These are phyloP conservation scores for Crotalus viridis DNA, from an alignment of 2,113 vertebrate genomes.

Conservation along the genomic window DNA sequence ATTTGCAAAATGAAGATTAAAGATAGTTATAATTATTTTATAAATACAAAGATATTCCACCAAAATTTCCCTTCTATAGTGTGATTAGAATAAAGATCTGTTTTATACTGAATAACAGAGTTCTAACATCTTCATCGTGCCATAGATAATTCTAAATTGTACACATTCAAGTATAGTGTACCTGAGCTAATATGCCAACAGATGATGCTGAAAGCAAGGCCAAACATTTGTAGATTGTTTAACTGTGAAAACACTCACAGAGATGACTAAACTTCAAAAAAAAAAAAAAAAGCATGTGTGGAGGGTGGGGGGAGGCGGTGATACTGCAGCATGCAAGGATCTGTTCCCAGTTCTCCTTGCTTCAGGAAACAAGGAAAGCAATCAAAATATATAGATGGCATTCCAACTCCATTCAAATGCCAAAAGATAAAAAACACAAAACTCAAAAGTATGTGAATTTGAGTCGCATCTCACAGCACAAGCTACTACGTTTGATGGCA, in stretches of 20 bases:
- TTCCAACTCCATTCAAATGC: slow-evolving; percentile 30
- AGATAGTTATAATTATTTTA: background rate
- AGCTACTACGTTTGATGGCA: slow-evolving; percentile 2
- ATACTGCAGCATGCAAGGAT: background rate
- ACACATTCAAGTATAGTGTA: background rate
- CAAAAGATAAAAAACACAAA: slow-evolving; percentile 5
- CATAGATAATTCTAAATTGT: background rate
- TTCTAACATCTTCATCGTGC: background rate
- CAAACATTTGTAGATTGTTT: background rate
- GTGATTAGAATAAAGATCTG: background rate
- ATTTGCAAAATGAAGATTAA: background rate
- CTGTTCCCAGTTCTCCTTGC: background rate
- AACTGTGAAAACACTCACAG: background rate
- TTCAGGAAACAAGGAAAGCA: slow-evolving; percentile 22
- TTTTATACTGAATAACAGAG: background rate
- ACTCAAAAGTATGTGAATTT: slow-evolving; percentile 4
- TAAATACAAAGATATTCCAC: background rate
- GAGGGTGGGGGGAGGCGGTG: background rate
- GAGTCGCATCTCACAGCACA: slow-evolving; percentile 21
- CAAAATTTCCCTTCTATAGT: background rate
- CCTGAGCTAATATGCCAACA: background rate
- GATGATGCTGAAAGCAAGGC: background rate
- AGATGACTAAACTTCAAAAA: background rate
- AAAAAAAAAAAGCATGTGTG: background rate
- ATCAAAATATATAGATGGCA: slow-evolving; percentile 23